phyloP scores from a whole-genome alignment of 2,888 invertebrate species.

The Stenoptilia bipunctidactyla region DNA sequence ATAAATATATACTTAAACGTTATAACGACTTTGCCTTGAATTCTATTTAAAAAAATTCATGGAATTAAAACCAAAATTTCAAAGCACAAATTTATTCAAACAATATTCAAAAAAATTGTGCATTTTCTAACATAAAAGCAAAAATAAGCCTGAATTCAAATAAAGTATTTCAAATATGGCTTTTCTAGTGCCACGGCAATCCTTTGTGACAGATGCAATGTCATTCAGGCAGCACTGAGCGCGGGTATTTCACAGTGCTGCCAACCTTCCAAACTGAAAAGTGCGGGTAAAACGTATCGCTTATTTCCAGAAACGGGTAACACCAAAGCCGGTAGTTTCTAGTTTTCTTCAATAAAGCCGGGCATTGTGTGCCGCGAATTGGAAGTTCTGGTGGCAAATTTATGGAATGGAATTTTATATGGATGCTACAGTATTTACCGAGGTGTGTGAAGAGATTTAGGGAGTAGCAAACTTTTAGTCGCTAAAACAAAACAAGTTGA shows the following conservation, averaged over 20 bases:
- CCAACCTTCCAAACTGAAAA: slow-evolving; percentile 20
- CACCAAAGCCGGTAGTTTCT: background rate
- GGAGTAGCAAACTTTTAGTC: no score
- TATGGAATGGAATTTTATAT: no score
- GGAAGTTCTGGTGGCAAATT: background rate
- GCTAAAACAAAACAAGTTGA: no score
- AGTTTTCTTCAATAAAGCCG: slow-evolving; percentile 31
- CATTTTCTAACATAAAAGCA: no score
- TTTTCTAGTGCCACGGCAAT: slow-evolving; percentile 8
- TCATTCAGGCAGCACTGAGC: slow-evolving; percentile 24
- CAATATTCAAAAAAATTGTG: no score
- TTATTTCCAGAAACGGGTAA: background rate
- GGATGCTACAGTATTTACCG: no score
- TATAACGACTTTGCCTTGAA: no score
- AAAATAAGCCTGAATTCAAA: background rate
- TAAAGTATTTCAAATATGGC: background rate
- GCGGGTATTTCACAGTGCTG: slow-evolving; percentile 19
- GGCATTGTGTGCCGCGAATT: slow-evolving; percentile 28
- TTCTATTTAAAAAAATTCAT: no score
- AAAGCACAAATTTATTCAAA: no score
- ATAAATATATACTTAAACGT: no score
- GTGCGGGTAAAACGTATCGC: background rate
- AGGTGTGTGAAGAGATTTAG: no score
- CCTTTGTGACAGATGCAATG: slow-evolving; percentile 32
- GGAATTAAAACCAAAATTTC: no score